Percentiles rank a stretch among this genome's conserved stretches.
phyloP scores from a whole-genome alignment of 2,113 vertebrate genomes.

The Misgurnus mizolepis region DNA sequence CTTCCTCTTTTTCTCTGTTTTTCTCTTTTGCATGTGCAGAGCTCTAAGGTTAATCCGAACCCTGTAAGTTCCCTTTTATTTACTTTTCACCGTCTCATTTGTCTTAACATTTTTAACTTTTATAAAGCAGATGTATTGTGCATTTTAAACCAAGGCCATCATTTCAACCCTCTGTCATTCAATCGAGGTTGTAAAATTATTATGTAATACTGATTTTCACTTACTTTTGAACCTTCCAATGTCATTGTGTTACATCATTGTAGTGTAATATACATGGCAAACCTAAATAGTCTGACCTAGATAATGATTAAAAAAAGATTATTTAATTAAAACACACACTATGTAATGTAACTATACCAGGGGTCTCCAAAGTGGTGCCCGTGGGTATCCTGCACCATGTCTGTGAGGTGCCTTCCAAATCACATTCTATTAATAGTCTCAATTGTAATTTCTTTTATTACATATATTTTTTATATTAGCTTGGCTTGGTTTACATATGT shows the following conservation, averaged over 20 bases:
- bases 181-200: too few species aligned
- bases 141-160: conserved; percentile 15
- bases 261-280: neutral
- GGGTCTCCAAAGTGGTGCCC: too few species aligned
- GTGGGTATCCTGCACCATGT: too few species aligned
- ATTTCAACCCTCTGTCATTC: neutral
- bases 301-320: neutral
- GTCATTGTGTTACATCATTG: neutral
- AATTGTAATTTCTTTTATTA: too few species aligned
- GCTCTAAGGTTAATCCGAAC: conserved; percentile 98
- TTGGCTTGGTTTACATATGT: too few species aligned
- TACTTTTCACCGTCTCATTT: conserved; percentile 59
- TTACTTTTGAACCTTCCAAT: neutral
- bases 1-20: conserved; percentile 77
- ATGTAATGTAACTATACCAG: too few species aligned
- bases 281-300: neutral
- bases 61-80: conserved; percentile 88
- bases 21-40: conserved; percentile 93
- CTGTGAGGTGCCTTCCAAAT: too few species aligned
- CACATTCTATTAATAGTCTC: too few species aligned
- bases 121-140: conserved; percentile 25
- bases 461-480: too few species aligned
- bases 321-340: too few species aligned
- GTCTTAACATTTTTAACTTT: conserved; percentile 47
- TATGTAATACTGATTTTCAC: too few species aligned